Evolutionary conservation across 1,140 invertebrate species (phyloP).

Genomic region (Macrosteles quadrilineatus): DNA sequence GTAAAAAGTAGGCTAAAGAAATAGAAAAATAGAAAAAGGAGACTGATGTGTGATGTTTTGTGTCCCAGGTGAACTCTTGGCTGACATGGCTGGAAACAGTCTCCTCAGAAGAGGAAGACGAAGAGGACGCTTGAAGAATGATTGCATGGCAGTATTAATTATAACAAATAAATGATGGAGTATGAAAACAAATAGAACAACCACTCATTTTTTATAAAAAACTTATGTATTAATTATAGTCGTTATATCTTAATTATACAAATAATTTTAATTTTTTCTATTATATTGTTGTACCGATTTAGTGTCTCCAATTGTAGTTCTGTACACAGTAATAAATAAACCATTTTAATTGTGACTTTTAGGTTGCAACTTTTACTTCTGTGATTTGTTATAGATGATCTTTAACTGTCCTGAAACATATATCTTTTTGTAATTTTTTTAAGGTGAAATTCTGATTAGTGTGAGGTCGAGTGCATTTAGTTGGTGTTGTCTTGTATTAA

Average conservation of each 20-base stretch:
- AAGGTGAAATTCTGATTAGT: background rate
- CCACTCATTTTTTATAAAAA: slow-evolving; percentile 20
- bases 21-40: too few relatives aligned
- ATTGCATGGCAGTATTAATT: slow-evolving; percentile 20
- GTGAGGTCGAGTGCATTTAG: slow-evolving; percentile 21
- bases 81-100: slow-evolving; percentile 94
- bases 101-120: slow-evolving; percentile 88
- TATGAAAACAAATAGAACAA: slow-evolving; percentile 9
- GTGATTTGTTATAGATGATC: slow-evolving; percentile 19
- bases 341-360: background rate
- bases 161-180: background rate
- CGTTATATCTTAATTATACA: slow-evolving; percentile 26
- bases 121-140: slow-evolving; percentile 60
- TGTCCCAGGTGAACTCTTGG: slow-evolving; percentile 84
- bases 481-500: slow-evolving; percentile 26
- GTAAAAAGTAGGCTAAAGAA: too few relatives aligned
- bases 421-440: slow-evolving; percentile 30
- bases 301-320: slow-evolving; percentile 6
- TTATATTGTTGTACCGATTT: slow-evolving; percentile 8
- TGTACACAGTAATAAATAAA: slow-evolving; percentile 9
- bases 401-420: background rate
- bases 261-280: slow-evolving; percentile 21
- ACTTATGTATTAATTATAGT: slow-evolving; percentile 23
- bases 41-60: too few relatives aligned
- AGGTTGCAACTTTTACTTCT: slow-evolving; percentile 12